phyloP scores from a whole-genome alignment of 2,888 invertebrate species.

The Cerastis rubricosa region DNA sequence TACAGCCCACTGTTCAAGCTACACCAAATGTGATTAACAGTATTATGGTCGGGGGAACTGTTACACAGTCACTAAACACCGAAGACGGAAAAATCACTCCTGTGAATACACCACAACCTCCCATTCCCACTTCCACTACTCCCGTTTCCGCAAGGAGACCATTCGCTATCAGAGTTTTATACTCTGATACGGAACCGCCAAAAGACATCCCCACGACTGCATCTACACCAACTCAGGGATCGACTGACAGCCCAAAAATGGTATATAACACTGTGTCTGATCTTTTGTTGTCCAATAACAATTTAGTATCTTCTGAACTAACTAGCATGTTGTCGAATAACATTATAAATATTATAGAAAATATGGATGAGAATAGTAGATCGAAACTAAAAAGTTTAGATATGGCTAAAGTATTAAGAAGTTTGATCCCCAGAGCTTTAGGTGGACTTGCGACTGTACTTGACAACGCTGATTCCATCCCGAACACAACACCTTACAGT shows the following conservation, averaged over 20 bases:
- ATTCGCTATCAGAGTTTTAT: slow-evolving; percentile 88
- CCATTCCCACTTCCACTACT: slow-evolving; percentile 81
- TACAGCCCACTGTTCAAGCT: slow-evolving; percentile 86
- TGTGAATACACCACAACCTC: slow-evolving; percentile 79
- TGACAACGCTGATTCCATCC: slow-evolving; percentile 80
- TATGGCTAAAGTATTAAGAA: slow-evolving; percentile 88
- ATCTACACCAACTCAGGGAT: slow-evolving; percentile 81
- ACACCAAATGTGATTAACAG: slow-evolving; percentile 89
- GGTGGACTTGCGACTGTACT: slow-evolving; percentile 79
- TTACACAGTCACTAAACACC: slow-evolving; percentile 83
- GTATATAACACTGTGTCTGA: slow-evolving; percentile 89
- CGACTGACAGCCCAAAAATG: slow-evolving; percentile 87
- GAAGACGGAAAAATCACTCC: slow-evolving; percentile 77
- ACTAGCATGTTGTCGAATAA: slow-evolving; percentile 90
- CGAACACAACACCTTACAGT: slow-evolving; percentile 88
- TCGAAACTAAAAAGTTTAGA: slow-evolving; percentile 87
- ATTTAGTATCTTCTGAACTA: slow-evolving; percentile 88
- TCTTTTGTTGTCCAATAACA: slow-evolving; percentile 87
- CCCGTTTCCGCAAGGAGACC: slow-evolving; percentile 87
- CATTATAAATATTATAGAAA: slow-evolving; percentile 85
- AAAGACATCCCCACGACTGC: slow-evolving; percentile 85
- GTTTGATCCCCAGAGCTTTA: slow-evolving; percentile 88
- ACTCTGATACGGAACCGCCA: slow-evolving; percentile 85
- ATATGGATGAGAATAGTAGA: slow-evolving; percentile 86
- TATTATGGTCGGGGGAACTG: slow-evolving; percentile 84